These are phyloP conservation scores for Lobophora halterata DNA, from an alignment of 2,888 invertebrate species.

Conservation along the genomic window DNA sequence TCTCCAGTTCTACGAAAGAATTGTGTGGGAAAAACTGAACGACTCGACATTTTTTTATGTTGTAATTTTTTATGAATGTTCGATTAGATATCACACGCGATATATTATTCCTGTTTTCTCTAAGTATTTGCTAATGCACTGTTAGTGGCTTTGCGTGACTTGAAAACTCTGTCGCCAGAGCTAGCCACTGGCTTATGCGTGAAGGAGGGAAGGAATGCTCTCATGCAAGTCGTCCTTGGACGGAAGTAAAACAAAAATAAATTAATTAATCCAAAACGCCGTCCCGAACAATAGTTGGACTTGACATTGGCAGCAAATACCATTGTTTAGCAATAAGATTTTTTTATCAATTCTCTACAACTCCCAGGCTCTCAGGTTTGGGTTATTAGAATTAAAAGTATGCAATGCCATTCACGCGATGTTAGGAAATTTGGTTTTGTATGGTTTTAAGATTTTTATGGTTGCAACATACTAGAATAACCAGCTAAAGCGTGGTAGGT, in stretches of 20 bases:
- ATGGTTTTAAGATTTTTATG: constrained; percentile 11
- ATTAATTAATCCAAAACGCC: constrained; percentile 20
- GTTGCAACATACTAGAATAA: constrained; percentile 9
- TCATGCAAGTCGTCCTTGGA: constrained; percentile 8
- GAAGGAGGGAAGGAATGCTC: too few relatives aligned
- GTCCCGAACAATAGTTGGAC: constrained; percentile 22
- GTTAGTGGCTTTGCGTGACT: too few relatives aligned
- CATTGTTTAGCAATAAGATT: constrained; percentile 27
- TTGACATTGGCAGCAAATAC: constrained; percentile 28
- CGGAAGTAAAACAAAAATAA: constrained; percentile 10
- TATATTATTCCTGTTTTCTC: too few relatives aligned
- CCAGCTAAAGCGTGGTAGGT: too few relatives aligned
- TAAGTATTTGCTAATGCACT: too few relatives aligned
- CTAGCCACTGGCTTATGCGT: too few relatives aligned
- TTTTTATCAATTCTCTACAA: constrained; percentile 16
- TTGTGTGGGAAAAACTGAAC: too few relatives aligned
- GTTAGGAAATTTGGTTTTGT: constrained; percentile 21
- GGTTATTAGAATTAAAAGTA: constrained; percentile 9
- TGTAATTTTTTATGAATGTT: too few relatives aligned
- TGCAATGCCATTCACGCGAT: constrained; percentile 18
- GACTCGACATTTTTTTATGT: too few relatives aligned
- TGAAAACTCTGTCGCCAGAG: too few relatives aligned
- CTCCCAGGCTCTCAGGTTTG: constrained; percentile 16
- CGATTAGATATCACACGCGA: too few relatives aligned
- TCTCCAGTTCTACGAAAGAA: too few relatives aligned